Percentiles rank a stretch among this genome's conserved stretches.
Evolutionary conservation across 2,113 vertebrate species (phyloP).

Genomic region (Sminthopsis crassicaudata): DNA sequence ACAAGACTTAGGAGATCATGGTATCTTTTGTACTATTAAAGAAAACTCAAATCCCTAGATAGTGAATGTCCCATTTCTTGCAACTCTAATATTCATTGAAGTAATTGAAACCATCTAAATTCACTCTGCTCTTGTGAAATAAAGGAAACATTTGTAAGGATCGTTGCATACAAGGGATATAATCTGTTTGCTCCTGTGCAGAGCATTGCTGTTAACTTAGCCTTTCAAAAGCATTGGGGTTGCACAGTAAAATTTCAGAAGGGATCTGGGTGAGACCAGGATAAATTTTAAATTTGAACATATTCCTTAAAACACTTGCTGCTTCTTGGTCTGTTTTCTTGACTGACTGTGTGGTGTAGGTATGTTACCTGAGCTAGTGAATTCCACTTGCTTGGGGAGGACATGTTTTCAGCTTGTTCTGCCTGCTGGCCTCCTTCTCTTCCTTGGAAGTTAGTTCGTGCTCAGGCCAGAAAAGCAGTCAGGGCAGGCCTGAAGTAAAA

Average conservation of each 20-base stretch:
- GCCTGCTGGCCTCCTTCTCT: not conserved
- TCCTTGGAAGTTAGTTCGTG: not conserved
- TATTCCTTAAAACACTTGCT: not conserved
- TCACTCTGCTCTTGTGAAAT: not conserved
- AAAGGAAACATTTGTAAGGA: not conserved
- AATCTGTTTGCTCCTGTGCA: not conserved
- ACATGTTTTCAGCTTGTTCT: not conserved
- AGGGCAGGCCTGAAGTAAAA: not conserved
- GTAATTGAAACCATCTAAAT: not conserved
- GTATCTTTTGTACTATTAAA: fast-evolving
- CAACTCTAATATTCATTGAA: not conserved
- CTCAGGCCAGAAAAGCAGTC: not conserved
- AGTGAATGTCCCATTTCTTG: not conserved
- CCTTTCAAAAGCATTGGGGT: not conserved
- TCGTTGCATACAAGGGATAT: not conserved
- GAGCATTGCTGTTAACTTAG: not conserved
- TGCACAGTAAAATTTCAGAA: not conserved
- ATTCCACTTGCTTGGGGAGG: not conserved
- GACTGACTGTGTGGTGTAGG: not conserved
- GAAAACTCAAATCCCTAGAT: not conserved
- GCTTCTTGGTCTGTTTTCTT: not conserved
- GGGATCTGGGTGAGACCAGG: not conserved
- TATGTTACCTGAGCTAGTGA: not conserved
- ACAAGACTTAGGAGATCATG: not conserved
- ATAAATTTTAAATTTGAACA: not conserved